Evolutionary conservation across 2,888 invertebrate species (phyloP).

Genomic region (Leptinotarsa peninsularis): DNA sequence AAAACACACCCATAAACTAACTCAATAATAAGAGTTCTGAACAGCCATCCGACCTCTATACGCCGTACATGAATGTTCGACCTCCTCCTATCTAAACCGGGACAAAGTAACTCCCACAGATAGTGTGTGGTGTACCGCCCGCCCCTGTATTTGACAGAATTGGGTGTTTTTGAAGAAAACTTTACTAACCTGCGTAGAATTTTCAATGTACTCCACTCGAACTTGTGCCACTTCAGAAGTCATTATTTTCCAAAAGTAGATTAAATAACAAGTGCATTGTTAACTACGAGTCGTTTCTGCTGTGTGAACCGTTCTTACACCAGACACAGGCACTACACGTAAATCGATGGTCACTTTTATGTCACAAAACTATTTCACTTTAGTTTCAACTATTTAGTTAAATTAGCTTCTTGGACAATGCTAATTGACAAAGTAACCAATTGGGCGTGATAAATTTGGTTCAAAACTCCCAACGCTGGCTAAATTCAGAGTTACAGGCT

Average conservation of each 20-base stretch:
- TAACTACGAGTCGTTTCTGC: conserved; percentile 37
- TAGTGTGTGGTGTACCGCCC: conserved; percentile 52
- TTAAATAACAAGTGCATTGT: conserved; percentile 47
- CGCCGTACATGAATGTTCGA: conserved; percentile 57
- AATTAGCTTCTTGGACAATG: conserved; percentile 39
- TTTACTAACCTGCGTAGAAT: conserved; percentile 60
- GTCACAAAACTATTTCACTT: conserved; percentile 30
- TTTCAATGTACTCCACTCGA: conserved; percentile 60
- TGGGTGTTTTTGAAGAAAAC: conserved; percentile 35
- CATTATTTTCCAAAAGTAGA: conserved; percentile 44
- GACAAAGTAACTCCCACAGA: conserved; percentile 58
- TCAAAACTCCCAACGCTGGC: conserved; percentile 51
- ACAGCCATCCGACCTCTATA: conserved; percentile 44
- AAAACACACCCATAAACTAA: conserved; percentile 44
- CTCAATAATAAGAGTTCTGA: conserved; percentile 39
- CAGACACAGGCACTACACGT: conserved; percentile 43
- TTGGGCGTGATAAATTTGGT: conserved; percentile 49
- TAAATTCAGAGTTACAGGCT: conserved; percentile 61
- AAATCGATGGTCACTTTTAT: conserved; percentile 44
- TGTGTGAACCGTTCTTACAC: conserved; percentile 48
- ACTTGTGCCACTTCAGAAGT: conserved; percentile 52
- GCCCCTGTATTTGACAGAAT: conserved; percentile 51
- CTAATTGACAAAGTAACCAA: conserved; percentile 47
- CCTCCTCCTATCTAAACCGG: conserved; percentile 59
- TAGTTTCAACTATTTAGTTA: conserved; percentile 34